A percentile compares a stretch with the other conserved stretches of the same genome.
These are phyloP conservation scores for Erebia palarica DNA, from an alignment of 2,888 invertebrate species.

Conservation along the genomic window DNA sequence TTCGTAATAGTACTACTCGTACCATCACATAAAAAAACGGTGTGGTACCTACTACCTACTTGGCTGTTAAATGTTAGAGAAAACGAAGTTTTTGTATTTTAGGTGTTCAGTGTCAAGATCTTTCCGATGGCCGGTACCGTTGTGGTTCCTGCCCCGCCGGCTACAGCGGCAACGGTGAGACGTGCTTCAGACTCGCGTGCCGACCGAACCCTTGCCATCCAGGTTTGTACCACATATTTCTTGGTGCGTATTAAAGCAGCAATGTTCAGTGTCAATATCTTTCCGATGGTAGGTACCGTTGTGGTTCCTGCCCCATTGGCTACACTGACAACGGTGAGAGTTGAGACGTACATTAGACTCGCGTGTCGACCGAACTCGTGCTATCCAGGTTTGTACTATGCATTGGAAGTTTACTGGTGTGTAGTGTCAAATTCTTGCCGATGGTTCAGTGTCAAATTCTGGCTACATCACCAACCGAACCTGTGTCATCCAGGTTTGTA, in stretches of 20 bases:
- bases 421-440: too few relatives aligned
- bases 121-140: slow-evolving; percentile 81
- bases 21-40: too few relatives aligned
- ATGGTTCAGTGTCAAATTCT: too few relatives aligned
- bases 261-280: too few relatives aligned
- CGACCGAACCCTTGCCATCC: slow-evolving; percentile 42
- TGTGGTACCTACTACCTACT: too few relatives aligned
- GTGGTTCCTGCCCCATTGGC: slow-evolving; percentile 93
- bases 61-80: too few relatives aligned
- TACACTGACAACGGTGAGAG: slow-evolving; percentile 88
- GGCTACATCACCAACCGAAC: too few relatives aligned
- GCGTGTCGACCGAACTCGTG: slow-evolving; percentile 51
- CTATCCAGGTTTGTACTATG: slow-evolving; percentile 7
- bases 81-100: neutral
- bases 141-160: slow-evolving; percentile 94
- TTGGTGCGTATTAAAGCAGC: too few relatives aligned
- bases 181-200: slow-evolving; percentile 80
- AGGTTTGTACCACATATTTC: neutral
- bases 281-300: slow-evolving; percentile 82
- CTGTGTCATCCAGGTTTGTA: too few relatives aligned
- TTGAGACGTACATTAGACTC: slow-evolving; percentile 83
- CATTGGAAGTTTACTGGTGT: too few relatives aligned
- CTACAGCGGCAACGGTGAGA: slow-evolving; percentile 87
- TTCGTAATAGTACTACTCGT: too few relatives aligned
- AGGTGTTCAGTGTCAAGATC: slow-evolving; percentile 68